phyloP scores from a whole-genome alignment of 2,797 vertebrate genomes.

The Sebastiscus tertius region DNA sequence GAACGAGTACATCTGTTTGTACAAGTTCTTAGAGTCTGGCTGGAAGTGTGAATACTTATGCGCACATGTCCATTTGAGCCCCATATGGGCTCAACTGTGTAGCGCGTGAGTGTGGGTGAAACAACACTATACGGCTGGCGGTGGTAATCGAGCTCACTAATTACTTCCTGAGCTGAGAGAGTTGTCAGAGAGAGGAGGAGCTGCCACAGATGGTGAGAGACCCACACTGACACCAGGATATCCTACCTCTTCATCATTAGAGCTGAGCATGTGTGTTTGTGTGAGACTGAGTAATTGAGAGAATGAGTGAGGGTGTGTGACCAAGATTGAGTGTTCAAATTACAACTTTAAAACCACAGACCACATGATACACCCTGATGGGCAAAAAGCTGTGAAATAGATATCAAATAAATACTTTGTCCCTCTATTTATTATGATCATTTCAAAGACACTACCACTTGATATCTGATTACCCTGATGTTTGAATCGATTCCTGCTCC shows the following conservation, averaged over 20 bases:
- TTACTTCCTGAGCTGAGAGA: slow-evolving; percentile 79
- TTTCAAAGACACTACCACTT: background rate
- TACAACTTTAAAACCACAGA: slow-evolving; percentile 44
- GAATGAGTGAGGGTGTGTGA: slow-evolving; percentile 33
- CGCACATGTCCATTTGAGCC: slow-evolving; percentile 21
- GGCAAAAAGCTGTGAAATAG: background rate
- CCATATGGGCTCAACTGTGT: slow-evolving; percentile 30
- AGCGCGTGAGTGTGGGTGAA: slow-evolving; percentile 27
- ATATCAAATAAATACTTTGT: slow-evolving; percentile 2
- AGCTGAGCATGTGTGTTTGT: slow-evolving; percentile 63
- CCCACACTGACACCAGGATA: slow-evolving; percentile 71
- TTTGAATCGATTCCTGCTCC: background rate
- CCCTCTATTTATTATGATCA: background rate
- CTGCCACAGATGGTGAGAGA: slow-evolving; percentile 81
- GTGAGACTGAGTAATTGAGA: slow-evolving; percentile 51
- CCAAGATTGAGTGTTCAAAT: slow-evolving; percentile 49
- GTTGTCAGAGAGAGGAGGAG: slow-evolving; percentile 78
- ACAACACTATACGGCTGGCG: slow-evolving; percentile 49
- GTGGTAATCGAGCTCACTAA: slow-evolving; percentile 77
- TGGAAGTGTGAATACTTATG: slow-evolving; percentile 29
- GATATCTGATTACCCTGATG: background rate
- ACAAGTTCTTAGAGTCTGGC: slow-evolving; percentile 26
- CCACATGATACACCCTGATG: background rate
- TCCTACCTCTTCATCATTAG: slow-evolving; percentile 77
- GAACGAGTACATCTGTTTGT: slow-evolving; percentile 34